Evolutionary conservation across 2,113 vertebrate species (phyloP), one percentile per base, ranked within the genome.

Genomic region (Microcebus ravelobensis): DNA sequence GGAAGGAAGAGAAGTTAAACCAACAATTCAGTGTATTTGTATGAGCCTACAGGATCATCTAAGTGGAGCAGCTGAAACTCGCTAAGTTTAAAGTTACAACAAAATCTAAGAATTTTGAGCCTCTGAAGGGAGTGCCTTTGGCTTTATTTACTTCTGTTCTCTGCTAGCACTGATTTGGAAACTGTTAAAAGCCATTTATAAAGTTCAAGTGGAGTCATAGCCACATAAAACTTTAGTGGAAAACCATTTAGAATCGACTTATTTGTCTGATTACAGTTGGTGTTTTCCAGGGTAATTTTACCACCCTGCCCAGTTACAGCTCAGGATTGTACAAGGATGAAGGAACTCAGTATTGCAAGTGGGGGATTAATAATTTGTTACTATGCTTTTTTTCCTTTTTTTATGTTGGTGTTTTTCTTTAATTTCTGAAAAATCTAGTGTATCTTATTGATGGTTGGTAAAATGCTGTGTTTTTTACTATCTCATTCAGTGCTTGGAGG

Each of bases 11-110:
- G 73, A 87, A 0, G 94, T 95, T 55, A 98, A 98, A 0, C 98
- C 98, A 10, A 93, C 98, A 29, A 70, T 99, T 3, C 98, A 87
- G 0, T 99, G 99, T 61, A 50, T 99, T 67, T 99, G 99, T 93
- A 98, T 99, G 97, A 99, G 99, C 98, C 98, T 99, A 45, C 99
- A 99, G 91, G 98, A 99, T 52, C 99, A 99, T 96, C 98, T 99
- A 45, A 97, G 96, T 17, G 92, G 96, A 59, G 85, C 98, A 65
- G 71, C 94, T 70, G 97, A 97, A 34, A 97, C 86, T 23, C 73
- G 74, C 55, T 98, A 50, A 67, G 20, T 42, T 36, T 52, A 87
- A 74, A 45, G 11, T 34, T 12, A 3, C 73, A 21, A 39, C 48
- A n/a, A 55, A 63, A 83, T 63, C 14, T 21, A 7, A 45, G 21